Percentiles rank a stretch among this genome's conserved stretches.
These are phyloP conservation scores for Orthonevra nobilis DNA, from an alignment of 2,888 invertebrate species.

Conservation along the genomic window DNA sequence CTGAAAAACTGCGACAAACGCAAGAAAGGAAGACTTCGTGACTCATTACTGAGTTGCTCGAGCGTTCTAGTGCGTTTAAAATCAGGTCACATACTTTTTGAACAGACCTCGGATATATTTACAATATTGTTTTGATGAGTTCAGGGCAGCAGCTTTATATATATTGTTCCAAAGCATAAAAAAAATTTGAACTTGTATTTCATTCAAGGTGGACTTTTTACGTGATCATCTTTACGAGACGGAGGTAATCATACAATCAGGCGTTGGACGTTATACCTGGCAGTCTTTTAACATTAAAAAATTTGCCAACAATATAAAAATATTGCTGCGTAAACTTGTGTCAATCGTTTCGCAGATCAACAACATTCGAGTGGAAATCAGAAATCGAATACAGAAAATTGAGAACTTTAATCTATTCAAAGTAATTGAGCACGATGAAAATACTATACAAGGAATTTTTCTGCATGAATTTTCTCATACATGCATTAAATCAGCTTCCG, in stretches of 20 bases:
- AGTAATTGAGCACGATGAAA: slow-evolving; percentile 70
- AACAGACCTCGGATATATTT: too few relatives aligned
- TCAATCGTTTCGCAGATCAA: slow-evolving; percentile 86
- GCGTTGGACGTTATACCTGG: slow-evolving; percentile 92
- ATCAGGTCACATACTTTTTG: too few relatives aligned
- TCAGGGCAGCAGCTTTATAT: too few relatives aligned
- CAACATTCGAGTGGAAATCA: slow-evolving; percentile 85
- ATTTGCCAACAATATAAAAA: slow-evolving; percentile 84
- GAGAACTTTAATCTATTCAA: slow-evolving; percentile 82
- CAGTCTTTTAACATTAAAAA: slow-evolving; percentile 90
- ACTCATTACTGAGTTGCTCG: too few relatives aligned
- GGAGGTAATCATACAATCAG: slow-evolving; percentile 89
- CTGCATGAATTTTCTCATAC: neutral
- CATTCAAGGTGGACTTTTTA: slow-evolving; percentile 83
- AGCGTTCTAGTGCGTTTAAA: too few relatives aligned
- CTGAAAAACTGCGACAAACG: too few relatives aligned
- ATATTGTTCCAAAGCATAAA: too few relatives aligned
- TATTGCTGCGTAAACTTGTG: slow-evolving; percentile 82
- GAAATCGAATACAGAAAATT: slow-evolving; percentile 82
- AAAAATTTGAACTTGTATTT: too few relatives aligned
- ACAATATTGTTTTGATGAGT: too few relatives aligned
- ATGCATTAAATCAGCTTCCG: neutral
- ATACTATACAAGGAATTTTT: neutral
- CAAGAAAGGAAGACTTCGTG: too few relatives aligned
- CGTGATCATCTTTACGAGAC: slow-evolving; percentile 86